Conservation (phyloP, 1,140 invertebrate genomes). For the Monochamus saltuarius region DNA sequence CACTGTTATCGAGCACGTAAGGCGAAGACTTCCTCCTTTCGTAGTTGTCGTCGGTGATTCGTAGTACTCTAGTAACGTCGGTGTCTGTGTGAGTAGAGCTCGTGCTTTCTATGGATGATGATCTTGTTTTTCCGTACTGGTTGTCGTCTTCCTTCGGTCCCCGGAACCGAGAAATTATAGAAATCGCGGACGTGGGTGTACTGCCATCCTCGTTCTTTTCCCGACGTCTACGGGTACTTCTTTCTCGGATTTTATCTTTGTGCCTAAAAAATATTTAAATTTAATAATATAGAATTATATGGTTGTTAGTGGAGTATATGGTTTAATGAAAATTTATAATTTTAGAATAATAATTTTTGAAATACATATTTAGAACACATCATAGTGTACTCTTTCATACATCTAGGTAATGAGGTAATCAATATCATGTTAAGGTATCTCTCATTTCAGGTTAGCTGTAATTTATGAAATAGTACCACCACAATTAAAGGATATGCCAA, state of each 20-base stretch:
- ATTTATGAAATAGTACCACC: too few species aligned
- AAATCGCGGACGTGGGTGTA: conserved; percentile 54
- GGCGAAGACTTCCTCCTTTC: conserved; percentile 57
- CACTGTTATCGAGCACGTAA: conserved; percentile 54
- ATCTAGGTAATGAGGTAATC: too few species aligned
- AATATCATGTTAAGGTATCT: too few species aligned
- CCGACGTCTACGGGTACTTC: conserved; percentile 50
- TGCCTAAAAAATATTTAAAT: conserved; percentile 34
- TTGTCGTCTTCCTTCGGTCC: conserved; percentile 42
- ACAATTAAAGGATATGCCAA: too few species aligned
- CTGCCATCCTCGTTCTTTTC: conserved; percentile 53
- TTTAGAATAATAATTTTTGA: too few species aligned
- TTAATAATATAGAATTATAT: too few species aligned
- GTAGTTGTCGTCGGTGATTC: conserved; percentile 48
- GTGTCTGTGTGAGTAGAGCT: conserved; percentile 55
- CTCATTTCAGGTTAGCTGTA: too few species aligned
- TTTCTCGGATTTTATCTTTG: conserved; percentile 51
- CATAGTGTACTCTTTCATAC: too few species aligned
- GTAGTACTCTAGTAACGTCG: conserved; percentile 50
- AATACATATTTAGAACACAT: too few species aligned
- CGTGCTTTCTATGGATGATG: conserved; percentile 47
- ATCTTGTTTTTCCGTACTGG: conserved; percentile 34
- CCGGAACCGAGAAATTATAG: conserved; percentile 55
- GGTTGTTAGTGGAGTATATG: too few species aligned
- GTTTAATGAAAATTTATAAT: too few species aligned